Evolutionary conservation across 2,113 vertebrate species (phyloP).

Genomic region (Anser cygnoides): DNA sequence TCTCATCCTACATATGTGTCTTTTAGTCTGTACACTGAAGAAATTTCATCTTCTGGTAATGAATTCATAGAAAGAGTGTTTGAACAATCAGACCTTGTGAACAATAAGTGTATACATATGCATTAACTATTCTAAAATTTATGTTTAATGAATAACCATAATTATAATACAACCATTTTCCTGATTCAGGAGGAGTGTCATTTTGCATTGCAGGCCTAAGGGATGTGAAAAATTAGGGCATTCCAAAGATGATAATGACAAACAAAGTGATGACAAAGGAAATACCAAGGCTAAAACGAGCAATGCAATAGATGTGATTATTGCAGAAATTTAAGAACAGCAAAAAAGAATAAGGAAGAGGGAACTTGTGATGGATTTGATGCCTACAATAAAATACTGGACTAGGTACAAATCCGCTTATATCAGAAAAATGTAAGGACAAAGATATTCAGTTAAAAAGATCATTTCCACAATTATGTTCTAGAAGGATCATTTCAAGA

Average conservation of each 20-base stretch:
- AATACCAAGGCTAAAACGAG: background rate
- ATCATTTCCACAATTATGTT: background rate
- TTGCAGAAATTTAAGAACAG: background rate
- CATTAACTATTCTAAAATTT: slow-evolving; percentile 4
- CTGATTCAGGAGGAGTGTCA: background rate
- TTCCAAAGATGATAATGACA: background rate
- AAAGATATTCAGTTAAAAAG: background rate
- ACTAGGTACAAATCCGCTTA: background rate
- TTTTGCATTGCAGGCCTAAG: background rate
- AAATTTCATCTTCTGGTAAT: background rate
- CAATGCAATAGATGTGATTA: background rate
- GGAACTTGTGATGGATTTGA: background rate
- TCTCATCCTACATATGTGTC: background rate
- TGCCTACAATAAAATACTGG: background rate
- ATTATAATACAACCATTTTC: background rate
- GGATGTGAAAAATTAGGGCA: background rate
- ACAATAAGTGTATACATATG: slow-evolving; percentile 6
- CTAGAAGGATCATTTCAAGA: background rate
- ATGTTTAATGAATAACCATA: slow-evolving; percentile 31
- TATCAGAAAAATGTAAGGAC: background rate
- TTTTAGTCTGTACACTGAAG: background rate
- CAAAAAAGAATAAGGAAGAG: background rate
- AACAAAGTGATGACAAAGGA: background rate
- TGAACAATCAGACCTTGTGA: background rate
- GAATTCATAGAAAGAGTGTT: background rate